phyloP scores from a whole-genome alignment of 2,888 invertebrate genomes.

The Matsumyia berberina region DNA sequence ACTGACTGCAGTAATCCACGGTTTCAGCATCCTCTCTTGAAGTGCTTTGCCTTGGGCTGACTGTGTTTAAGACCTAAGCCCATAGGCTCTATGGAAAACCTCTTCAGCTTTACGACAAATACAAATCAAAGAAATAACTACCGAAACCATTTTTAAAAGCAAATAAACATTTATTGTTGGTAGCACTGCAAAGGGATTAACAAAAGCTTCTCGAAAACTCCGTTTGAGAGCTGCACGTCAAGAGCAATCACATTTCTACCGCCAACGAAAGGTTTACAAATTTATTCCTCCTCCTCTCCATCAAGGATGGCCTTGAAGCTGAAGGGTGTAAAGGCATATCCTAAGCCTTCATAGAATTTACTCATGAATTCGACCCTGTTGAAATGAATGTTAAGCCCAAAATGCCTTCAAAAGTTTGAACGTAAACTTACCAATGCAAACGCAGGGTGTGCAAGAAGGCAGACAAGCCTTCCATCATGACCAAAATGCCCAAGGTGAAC shows the following conservation, averaged over 20 bases:
- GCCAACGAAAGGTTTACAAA: too few species aligned
- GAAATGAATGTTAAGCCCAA: neutral
- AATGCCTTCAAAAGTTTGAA: neutral
- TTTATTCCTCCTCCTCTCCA: conserved; percentile 85
- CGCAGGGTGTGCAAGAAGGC: conserved; percentile 99
- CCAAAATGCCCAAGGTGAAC: conserved; percentile 96
- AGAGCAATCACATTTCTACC: too few species aligned
- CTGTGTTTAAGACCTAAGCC: too few species aligned
- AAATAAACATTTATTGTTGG: conserved; percentile 21
- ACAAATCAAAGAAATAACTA: too few species aligned
- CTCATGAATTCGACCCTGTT: conserved; percentile 98
- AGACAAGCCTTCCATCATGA: conserved; percentile 99
- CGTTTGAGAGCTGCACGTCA: too few species aligned
- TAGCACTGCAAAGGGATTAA: too few species aligned
- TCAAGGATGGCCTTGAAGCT: conserved; percentile 91
- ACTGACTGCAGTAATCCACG: too few species aligned
- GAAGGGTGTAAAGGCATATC: conserved; percentile 93
- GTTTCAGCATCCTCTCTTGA: too few species aligned
- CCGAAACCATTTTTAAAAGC: neutral
- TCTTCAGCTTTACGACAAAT: too few species aligned
- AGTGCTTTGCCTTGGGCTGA: too few species aligned
- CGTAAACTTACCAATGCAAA: conserved; percentile 92
- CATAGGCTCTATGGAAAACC: too few species aligned
- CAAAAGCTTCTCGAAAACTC: neutral
- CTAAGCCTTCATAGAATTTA: conserved; percentile 94